Percentiles rank a stretch among this genome's conserved stretches.
Evolutionary conservation across 2,888 invertebrate genomes (phyloP).

Genomic region (Aspidapion aeneum): DNA sequence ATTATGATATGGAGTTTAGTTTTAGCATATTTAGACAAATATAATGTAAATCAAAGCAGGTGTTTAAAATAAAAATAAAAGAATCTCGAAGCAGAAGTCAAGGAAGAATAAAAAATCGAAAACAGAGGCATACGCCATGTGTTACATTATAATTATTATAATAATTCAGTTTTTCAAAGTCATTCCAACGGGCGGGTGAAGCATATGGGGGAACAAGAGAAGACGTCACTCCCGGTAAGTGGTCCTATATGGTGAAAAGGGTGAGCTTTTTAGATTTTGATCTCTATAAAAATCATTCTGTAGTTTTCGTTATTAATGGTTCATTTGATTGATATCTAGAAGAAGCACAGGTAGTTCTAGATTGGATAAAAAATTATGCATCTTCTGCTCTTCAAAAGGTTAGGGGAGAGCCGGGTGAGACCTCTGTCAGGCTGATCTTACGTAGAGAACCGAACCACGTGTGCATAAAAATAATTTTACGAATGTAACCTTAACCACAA

Average conservation of each 20-base stretch:
- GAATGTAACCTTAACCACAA: no score
- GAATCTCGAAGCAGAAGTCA: background rate
- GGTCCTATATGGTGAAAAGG: background rate
- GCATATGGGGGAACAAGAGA: slow-evolving; percentile 34
- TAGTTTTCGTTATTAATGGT: background rate
- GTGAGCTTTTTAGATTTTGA: background rate
- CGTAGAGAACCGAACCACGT: no score
- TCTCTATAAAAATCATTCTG: background rate
- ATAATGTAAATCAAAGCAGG: no score
- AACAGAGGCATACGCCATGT: slow-evolving; percentile 34
- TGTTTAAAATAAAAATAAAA: background rate
- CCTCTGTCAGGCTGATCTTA: no score
- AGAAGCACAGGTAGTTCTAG: no score
- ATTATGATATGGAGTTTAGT: no score
- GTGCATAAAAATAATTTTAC: no score
- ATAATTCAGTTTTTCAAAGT: slow-evolving; percentile 39
- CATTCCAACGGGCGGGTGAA: slow-evolving; percentile 17
- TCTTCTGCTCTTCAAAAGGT: no score
- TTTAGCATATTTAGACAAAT: no score
- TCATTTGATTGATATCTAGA: background rate
- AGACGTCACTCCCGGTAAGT: background rate
- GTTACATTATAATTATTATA: slow-evolving; percentile 47
- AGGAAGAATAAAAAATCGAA: background rate
- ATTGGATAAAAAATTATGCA: no score
- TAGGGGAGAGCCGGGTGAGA: no score